Percentiles rank a stretch among this genome's conserved stretches.
Conservation (phyloP, 1,140 invertebrate genomes). For the Papilio dardanus region DNA sequence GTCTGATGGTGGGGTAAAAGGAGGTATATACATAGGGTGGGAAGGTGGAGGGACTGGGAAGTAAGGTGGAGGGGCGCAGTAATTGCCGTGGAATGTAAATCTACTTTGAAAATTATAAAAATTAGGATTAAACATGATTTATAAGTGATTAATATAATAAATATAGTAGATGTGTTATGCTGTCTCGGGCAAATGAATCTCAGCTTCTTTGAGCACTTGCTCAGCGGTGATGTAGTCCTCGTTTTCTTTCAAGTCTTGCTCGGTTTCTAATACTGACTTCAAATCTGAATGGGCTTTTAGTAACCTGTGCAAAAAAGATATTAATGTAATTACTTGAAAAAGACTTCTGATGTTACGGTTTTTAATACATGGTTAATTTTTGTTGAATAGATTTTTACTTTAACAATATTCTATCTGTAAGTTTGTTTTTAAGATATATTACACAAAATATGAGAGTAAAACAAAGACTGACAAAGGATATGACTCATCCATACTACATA, state of each 20-base stretch:
- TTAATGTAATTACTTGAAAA: too few species aligned
- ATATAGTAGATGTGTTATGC: slow-evolving; percentile 47
- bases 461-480: too few species aligned
- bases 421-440: too few species aligned
- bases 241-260: slow-evolving; percentile 89
- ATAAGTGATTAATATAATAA: slow-evolving; percentile 54
- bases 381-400: too few species aligned
- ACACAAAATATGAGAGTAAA: too few species aligned
- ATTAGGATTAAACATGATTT: slow-evolving; percentile 74
- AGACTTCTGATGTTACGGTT: too few species aligned
- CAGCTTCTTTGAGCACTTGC: slow-evolving; percentile 87
- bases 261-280: slow-evolving; percentile 87
- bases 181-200: slow-evolving; percentile 82
- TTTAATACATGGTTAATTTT: too few species aligned
- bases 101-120: slow-evolving; percentile 64
- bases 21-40: slow-evolving; percentile 22
- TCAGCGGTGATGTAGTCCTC: slow-evolving; percentile 88
- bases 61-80: slow-evolving; percentile 49
- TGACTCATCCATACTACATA: too few species aligned
- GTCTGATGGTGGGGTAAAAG: slow-evolving; percentile 47
- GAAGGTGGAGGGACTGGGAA: slow-evolving; percentile 48
- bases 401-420: too few species aligned
- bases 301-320: slow-evolving; percentile 81
- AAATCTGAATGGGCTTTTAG: slow-evolving; percentile 89
- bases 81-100: slow-evolving; percentile 72